These are phyloP conservation scores for Acrocyrtus sp. DNA, from an alignment of 2,888 invertebrate species.

Conservation along the genomic window DNA sequence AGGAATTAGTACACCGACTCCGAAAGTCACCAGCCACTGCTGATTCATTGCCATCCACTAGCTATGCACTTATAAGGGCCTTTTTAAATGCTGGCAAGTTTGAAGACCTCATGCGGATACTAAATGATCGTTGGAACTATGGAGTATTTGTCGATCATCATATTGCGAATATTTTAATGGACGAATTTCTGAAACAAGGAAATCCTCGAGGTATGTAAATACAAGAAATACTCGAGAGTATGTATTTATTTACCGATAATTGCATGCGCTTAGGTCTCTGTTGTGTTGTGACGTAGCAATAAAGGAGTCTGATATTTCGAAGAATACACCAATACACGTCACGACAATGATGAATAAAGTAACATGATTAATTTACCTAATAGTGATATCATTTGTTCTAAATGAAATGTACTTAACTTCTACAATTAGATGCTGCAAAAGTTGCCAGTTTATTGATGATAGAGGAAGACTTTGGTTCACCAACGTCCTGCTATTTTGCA, in stretches of 20 bases:
- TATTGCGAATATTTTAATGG: conserved; percentile 81
- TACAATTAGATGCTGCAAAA: conserved; percentile 74
- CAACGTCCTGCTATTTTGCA: conserved; percentile 75
- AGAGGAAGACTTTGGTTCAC: conserved; percentile 85
- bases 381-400: neutral
- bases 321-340: too few species aligned
- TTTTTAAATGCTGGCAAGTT: conserved; percentile 69
- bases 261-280: too few species aligned
- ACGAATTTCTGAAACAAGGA: conserved; percentile 77
- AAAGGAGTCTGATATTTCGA: too few species aligned
- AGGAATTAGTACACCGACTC: conserved; percentile 77
- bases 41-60: conserved; percentile 80
- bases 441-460: conserved; percentile 84
- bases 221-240: neutral
- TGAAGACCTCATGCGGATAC: conserved; percentile 76
- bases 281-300: too few species aligned
- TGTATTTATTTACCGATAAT: neutral
- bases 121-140: conserved; percentile 85
- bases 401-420: neutral
- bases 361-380: neutral
- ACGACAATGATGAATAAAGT: too few species aligned
- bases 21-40: conserved; percentile 78
- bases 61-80: conserved; percentile 78
- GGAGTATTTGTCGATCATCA: conserved; percentile 91
- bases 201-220: conserved; percentile 71